These are phyloP conservation scores for Alca torda DNA, from an alignment of 2,797 vertebrate species.

Conservation along the genomic window DNA sequence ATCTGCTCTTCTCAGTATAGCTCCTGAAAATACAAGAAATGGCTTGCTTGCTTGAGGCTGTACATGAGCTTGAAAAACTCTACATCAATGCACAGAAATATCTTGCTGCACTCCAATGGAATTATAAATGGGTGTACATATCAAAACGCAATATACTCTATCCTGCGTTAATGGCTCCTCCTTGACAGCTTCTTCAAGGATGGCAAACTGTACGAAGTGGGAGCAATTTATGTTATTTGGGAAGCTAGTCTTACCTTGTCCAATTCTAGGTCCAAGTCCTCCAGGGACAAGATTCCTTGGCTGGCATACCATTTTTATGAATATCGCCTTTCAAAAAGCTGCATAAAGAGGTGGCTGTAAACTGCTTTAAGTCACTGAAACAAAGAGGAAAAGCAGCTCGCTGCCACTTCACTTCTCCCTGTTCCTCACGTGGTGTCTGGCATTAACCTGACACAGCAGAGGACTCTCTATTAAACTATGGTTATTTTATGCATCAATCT, in stretches of 20 bases:
- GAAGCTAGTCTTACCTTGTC: neutral
- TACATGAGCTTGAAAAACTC: neutral
- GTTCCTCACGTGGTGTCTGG: neutral
- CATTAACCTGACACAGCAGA: neutral
- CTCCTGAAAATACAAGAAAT: neutral
- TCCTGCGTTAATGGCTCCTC: neutral
- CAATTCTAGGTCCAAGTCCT: neutral
- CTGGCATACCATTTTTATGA: neutral
- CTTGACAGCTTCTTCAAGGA: neutral
- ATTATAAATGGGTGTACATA: neutral
- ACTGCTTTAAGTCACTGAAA: neutral
- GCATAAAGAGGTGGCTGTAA: neutral
- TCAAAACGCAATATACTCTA: neutral
- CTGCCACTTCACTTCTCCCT: neutral
- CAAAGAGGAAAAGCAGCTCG: neutral
- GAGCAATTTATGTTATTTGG: neutral
- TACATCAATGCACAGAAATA: neutral
- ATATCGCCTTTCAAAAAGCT: neutral
- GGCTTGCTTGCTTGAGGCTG: neutral
- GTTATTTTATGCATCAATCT: neutral
- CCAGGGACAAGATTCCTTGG: neutral
- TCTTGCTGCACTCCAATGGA: neutral
- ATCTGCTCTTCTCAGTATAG: neutral
- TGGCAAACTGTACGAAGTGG: neutral
- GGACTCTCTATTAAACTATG: neutral